Base-by-base conservation (phyloP, 2,888 invertebrate genomes). In the Acanthosepion esculentum region DNA sequence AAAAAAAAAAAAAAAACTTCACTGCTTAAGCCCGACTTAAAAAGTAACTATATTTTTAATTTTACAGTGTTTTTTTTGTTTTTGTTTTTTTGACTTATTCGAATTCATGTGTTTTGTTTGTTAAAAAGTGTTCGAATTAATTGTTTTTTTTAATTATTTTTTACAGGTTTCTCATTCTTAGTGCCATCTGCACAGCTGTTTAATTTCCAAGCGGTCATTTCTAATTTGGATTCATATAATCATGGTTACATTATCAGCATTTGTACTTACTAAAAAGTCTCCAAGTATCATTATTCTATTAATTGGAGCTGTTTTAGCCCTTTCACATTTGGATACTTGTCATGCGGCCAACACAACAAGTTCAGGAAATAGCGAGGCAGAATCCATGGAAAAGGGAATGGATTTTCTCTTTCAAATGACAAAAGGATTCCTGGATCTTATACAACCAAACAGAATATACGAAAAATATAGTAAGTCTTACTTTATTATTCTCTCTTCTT, bases 381-480 rank as follows among this genome's bases (percentile, higher is more conserved):
- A 95, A 29, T 94, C 96, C 41, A 95, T 96, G 53, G 96, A 96
- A 94, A 96, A 96, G 94, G 96, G 96, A 50, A 96, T 96, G 95
- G 95, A 96, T 29, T 95, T 95, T 50, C 95, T 96, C 18, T 97
- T 95, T 95, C 95, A 96, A 48, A 95, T 97, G 95, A 96, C 96
- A 23, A 96, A 97, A 94, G 95, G 95, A 41, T 97, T 97, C 95
- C 95, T 97, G 8, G 95, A 96, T 91, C 95, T 96, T 48, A 96
- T 96, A 48, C 96, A 96, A 95, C 95, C 95, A 26, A 92, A 96
- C 18, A 95, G 96, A 92, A 95, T 96, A 94, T 95, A 95, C 41
- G 95, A 95, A 26, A 48, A 92, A 92, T 92, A 92, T 50, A 48
- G 92, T 64, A 94, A 78, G 59, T 93, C 29, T 48, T 93, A 50